Conservation (phyloP, 2,113 vertebrate species). For the Eubucco bourcierii region DNA sequence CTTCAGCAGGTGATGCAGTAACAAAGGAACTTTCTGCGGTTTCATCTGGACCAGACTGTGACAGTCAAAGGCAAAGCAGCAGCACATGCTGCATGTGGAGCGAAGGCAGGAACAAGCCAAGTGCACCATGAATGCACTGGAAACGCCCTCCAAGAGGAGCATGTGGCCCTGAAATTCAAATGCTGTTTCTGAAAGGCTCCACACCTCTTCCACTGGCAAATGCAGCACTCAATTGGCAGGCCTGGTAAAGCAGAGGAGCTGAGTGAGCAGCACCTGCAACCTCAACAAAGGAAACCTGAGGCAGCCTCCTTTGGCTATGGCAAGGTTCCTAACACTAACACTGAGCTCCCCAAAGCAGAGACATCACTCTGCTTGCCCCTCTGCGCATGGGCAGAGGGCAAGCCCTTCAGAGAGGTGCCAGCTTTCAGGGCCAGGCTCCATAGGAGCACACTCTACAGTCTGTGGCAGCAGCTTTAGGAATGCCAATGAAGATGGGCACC, state of each 20-base stretch:
- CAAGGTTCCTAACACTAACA: background rate
- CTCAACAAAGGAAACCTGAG: background rate
- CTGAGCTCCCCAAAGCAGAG: background rate
- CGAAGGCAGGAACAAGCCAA: background rate
- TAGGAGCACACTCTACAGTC: background rate
- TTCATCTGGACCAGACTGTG: background rate
- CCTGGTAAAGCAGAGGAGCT: background rate
- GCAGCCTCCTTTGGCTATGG: background rate
- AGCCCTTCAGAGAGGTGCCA: background rate
- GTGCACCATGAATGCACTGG: background rate
- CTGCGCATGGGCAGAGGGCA: background rate
- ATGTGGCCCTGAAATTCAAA: background rate
- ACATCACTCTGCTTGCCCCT: accelerated
- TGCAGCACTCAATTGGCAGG: background rate
- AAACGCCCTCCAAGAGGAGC: background rate
- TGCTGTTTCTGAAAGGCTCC: background rate
- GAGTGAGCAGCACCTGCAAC: background rate
- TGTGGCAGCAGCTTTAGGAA: background rate
- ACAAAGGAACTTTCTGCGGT: background rate
- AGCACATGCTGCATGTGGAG: background rate
- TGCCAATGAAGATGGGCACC: background rate
- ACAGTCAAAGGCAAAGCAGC: background rate
- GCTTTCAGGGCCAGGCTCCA: accelerated
- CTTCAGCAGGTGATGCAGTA: background rate
- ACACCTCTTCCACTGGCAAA: background rate